Evolutionary conservation across 2,113 vertebrate genomes (phyloP).

Genomic region (Cebidichthys violaceus): DNA sequence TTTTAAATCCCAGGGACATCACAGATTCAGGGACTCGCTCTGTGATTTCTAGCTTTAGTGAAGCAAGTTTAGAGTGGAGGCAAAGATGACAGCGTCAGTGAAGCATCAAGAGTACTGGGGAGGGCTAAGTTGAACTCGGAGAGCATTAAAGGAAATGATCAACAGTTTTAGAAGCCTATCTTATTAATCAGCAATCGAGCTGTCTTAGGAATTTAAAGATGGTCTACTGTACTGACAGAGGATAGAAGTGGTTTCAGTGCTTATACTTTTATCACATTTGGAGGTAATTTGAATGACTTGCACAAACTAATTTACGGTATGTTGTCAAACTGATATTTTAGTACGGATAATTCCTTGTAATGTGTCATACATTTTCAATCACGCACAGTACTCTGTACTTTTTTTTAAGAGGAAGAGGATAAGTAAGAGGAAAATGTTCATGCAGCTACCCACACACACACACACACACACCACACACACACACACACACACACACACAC

Average conservation of each 20-base stretch:
- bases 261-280: conserved; percentile 22
- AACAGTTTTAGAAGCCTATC: conserved; percentile 49
- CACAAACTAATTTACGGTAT: neutral
- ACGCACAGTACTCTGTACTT: no score
- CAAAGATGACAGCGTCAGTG: conserved; percentile 47
- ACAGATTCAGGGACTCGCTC: conserved; percentile 33
- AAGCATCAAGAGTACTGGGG: conserved; percentile 45
- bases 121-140: conserved; percentile 30
- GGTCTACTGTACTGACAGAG: conserved; percentile 36
- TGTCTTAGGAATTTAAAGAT: conserved; percentile 34
- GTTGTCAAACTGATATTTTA: neutral
- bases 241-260: neutral
- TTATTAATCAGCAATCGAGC: conserved; percentile 62
- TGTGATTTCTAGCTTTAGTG: conserved; percentile 39
- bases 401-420: neutral
- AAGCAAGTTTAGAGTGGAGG: conserved; percentile 52
- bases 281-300: conserved; percentile 25
- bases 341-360: conserved; percentile 12
- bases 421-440: neutral
- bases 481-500: no score
- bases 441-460: conserved; percentile 2
- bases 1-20: conserved; percentile 48
- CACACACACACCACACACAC: neutral
- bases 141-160: conserved; percentile 54
- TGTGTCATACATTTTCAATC: conserved; percentile 6